These are phyloP conservation scores for Cirrhinus mrigala DNA, from an alignment of 2,797 vertebrate genomes.

Conservation along the genomic window DNA sequence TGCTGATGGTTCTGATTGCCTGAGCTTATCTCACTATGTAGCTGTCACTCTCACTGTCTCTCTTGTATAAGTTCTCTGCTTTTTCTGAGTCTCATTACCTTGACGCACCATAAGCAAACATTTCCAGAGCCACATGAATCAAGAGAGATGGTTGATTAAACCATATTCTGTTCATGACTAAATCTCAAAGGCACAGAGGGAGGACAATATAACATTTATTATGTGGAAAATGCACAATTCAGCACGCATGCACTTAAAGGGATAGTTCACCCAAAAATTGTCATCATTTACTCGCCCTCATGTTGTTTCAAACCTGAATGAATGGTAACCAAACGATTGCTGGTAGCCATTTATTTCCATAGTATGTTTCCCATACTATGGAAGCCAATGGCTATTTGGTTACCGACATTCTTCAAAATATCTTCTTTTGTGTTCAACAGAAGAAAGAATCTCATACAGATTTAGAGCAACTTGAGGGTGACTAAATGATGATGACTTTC, in stretches of 20 bases:
- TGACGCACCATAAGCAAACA: conserved; percentile 66
- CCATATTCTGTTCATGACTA: conserved; percentile 62
- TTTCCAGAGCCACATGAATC: conserved; percentile 60
- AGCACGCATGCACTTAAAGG: conserved; percentile 12
- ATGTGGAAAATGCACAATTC: conserved; percentile 44
- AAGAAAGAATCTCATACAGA: too few species aligned
- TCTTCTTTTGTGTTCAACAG: too few species aligned
- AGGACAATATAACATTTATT: conserved; percentile 26
- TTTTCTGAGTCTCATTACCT: conserved; percentile 66
- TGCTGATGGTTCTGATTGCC: conserved; percentile 64
- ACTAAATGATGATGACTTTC: too few species aligned
- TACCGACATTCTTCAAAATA: too few species aligned
- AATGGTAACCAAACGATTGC: not conserved
- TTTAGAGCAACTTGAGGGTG: too few species aligned
- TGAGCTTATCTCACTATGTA: conserved; percentile 70
- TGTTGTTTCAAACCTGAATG: not conserved
- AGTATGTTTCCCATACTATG: too few species aligned
- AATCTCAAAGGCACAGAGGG: conserved; percentile 54
- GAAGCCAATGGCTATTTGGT: too few species aligned
- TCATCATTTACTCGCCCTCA: not conserved
- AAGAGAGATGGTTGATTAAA: conserved; percentile 68
- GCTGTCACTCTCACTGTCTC: conserved; percentile 70
- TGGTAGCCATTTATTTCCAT: too few species aligned
- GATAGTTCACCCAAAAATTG: not conserved
- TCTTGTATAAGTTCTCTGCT: conserved; percentile 63